A percentile compares a stretch with the other conserved stretches of the same genome.
phyloP scores from a whole-genome alignment of 2,888 invertebrate genomes.

The Amiota communis region DNA sequence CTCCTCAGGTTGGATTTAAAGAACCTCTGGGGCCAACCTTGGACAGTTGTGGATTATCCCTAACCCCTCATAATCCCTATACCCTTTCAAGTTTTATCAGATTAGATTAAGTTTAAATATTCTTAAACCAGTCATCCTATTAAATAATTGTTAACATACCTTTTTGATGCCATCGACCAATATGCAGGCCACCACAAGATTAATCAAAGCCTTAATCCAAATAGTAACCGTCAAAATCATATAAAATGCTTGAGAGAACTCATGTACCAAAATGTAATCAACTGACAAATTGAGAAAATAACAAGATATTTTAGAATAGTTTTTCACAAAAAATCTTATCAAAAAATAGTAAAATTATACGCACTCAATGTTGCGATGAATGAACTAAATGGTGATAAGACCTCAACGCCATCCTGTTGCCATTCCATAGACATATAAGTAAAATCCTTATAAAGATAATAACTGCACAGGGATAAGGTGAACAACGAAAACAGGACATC shows the following conservation, averaged over 20 bases:
- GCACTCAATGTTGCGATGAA: slow-evolving; percentile 62
- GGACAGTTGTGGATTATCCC: no score
- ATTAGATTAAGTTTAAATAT: no score
- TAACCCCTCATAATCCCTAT: no score
- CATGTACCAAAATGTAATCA: slow-evolving; percentile 66
- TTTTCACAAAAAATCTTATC: background rate
- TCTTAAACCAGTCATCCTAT: no score
- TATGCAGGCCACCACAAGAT: slow-evolving; percentile 65
- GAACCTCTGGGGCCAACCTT: no score
- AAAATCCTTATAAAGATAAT: slow-evolving; percentile 63
- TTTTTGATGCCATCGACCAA: slow-evolving; percentile 68
- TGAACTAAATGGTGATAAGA: slow-evolving; percentile 61
- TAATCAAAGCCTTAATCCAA: slow-evolving; percentile 67
- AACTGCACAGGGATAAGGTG: slow-evolving; percentile 60
- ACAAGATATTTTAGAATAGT: background rate
- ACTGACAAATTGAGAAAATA: slow-evolving; percentile 47
- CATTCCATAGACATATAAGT: slow-evolving; percentile 58
- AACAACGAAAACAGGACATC: slow-evolving; percentile 60
- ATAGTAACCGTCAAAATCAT: slow-evolving; percentile 66
- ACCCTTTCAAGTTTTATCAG: no score
- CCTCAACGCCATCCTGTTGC: slow-evolving; percentile 63
- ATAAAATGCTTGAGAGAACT: slow-evolving; percentile 68
- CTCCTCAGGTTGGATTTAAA: no score
- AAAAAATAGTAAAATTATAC: background rate
- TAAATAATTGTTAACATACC: slow-evolving; percentile 43